phyloP scores from a whole-genome alignment of 2,113 vertebrate species.

The Hucho hucho region DNA sequence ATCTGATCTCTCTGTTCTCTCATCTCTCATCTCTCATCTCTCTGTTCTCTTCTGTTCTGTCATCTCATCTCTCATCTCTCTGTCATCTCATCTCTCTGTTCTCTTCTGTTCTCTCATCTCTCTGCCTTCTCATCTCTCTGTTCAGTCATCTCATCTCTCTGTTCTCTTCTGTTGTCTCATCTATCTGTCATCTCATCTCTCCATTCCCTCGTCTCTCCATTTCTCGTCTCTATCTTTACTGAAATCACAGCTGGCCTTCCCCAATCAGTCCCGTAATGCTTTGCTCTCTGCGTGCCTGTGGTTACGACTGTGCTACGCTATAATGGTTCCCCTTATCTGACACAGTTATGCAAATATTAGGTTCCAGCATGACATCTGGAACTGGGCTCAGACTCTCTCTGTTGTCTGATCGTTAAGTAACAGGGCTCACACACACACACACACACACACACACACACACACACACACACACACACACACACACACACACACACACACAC shows the following conservation, averaged over 20 bases:
- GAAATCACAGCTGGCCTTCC: constrained; percentile 49
- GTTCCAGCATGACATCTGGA: constrained; percentile 60
- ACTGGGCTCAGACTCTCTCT: constrained; percentile 50
- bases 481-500: too few relatives aligned
- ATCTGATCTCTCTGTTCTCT: too few relatives aligned
- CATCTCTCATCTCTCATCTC: too few relatives aligned
- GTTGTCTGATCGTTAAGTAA: constrained; percentile 51
- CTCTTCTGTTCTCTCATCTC: too few relatives aligned
- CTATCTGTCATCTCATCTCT: neutral
- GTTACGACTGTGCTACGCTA: constrained; percentile 58
- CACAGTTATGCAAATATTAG: constrained; percentile 68
- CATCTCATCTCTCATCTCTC: too few relatives aligned
- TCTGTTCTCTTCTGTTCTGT: too few relatives aligned
- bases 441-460: too few relatives aligned
- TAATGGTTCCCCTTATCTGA: constrained; percentile 64
- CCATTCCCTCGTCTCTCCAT: neutral
- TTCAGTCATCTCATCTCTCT: neutral
- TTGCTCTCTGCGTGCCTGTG: constrained; percentile 47
- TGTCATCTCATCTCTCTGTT: too few relatives aligned
- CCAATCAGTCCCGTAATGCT: constrained; percentile 61
- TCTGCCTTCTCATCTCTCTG: neutral
- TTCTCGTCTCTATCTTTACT: constrained; percentile 57
- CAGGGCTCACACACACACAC: constrained; percentile 28
- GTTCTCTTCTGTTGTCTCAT: neutral
- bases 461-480: too few relatives aligned